A percentile compares a stretch with the other conserved stretches of the same genome.
Evolutionary conservation across 2,113 vertebrate species (phyloP).

Genomic region (Rhizomys pruinosus): DNA sequence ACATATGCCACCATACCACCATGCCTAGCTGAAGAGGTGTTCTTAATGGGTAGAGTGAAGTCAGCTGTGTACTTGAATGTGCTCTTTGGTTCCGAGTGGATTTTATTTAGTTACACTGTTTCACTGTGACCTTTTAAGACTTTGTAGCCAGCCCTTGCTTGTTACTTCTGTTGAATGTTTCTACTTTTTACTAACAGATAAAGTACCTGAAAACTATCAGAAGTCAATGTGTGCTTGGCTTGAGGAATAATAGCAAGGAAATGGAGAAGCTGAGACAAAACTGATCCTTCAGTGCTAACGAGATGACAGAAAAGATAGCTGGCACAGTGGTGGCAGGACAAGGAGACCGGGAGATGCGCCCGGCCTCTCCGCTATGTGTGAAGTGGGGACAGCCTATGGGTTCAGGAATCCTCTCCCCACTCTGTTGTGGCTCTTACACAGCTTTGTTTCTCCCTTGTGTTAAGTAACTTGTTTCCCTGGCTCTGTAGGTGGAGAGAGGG

Average conservation of each 20-base stretch:
- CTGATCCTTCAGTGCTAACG: background rate
- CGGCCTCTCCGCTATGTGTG: background rate
- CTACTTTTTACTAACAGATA: background rate
- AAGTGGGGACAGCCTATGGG: background rate
- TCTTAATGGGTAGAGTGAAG: background rate
- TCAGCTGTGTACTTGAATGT: background rate
- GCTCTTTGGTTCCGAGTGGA: background rate
- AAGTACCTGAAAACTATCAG: background rate
- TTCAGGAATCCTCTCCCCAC: background rate
- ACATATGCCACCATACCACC: too few species aligned
- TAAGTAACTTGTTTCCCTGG: background rate
- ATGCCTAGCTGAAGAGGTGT: accelerated
- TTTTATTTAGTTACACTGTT: slow-evolving; percentile 16
- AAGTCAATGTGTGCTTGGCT: slow-evolving; percentile 4
- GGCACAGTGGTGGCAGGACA: background rate
- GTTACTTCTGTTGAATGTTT: slow-evolving; percentile 27
- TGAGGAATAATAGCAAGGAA: background rate
- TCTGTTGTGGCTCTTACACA: accelerated
- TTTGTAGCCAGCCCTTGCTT: background rate
- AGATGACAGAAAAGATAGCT: background rate
- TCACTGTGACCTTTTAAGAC: background rate
- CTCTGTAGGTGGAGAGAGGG: background rate
- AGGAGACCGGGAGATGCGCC: background rate
- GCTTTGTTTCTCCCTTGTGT: background rate
- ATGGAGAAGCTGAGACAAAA: background rate